A percentile compares a stretch with the other conserved stretches of the same genome.
phyloP scores from a whole-genome alignment of 2,888 invertebrate species.

The Tyria jacobaeae region DNA sequence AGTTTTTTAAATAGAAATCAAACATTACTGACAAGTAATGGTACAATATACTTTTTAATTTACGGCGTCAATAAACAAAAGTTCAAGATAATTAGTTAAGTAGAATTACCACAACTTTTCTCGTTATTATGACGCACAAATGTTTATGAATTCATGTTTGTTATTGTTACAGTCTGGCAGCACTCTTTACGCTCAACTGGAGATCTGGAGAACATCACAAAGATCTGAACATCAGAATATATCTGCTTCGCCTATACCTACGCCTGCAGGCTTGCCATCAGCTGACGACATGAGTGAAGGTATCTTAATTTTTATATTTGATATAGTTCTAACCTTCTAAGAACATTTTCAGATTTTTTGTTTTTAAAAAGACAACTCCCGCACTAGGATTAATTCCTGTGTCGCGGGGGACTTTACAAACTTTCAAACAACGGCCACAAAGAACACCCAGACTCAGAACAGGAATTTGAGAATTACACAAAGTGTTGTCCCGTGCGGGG shows the following conservation, averaged over 20 bases:
- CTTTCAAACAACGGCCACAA: no score
- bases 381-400: no score
- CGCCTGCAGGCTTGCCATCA: conserved; percentile 79
- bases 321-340: neutral
- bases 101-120: conserved; percentile 25
- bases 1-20: no score
- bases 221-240: conserved; percentile 80
- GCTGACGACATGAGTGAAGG: conserved; percentile 91
- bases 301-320: conserved; percentile 62
- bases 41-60: neutral
- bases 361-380: no score
- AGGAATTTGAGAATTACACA: no score
- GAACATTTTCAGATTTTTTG: no score
- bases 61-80: neutral
- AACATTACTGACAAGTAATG: neutral
- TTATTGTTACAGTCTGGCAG: conserved; percentile 90
- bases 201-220: conserved; percentile 89
- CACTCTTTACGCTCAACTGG: conserved; percentile 94
- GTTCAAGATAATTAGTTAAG: neutral
- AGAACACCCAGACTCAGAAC: no score
- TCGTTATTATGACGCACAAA: neutral
- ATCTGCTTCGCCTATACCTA: conserved; percentile 73
- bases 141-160: conserved; percentile 32
- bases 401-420: no score
- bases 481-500: no score